These are phyloP conservation scores for Nesoenas mayeri DNA, from an alignment of 2,113 vertebrate species.

Conservation along the genomic window DNA sequence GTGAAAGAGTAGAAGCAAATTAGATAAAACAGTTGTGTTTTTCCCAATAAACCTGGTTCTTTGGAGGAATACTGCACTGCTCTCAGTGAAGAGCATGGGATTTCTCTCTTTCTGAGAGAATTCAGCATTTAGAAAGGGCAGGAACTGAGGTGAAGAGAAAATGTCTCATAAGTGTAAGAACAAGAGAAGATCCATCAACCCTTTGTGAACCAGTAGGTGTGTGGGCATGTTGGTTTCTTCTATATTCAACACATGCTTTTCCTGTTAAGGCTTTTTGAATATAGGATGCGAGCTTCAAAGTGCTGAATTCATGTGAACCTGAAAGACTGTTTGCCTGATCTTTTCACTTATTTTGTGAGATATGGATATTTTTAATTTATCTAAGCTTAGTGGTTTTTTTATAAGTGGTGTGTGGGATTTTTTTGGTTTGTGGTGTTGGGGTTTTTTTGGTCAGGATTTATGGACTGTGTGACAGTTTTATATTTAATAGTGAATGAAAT, in stretches of 20 bases:
- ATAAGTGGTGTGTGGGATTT: not conserved
- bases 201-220: not conserved
- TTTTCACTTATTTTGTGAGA: not conserved
- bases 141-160: not conserved
- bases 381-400: not conserved
- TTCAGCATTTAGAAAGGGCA: not conserved
- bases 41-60: not conserved
- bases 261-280: conserved; percentile 16
- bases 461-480: not conserved
- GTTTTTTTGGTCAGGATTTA: not conserved
- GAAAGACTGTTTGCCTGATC: not conserved
- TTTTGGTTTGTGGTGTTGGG: not conserved
- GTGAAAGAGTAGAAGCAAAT: not conserved
- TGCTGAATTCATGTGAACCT: not conserved
- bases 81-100: not conserved
- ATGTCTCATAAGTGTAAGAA: not conserved
- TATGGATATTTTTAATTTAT: not conserved
- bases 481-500: not conserved
- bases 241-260: conserved; percentile 5
- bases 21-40: not conserved
- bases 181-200: not conserved
- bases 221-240: not conserved
- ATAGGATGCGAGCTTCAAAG: conserved; percentile 2
- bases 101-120: not conserved
- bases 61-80: not conserved